Evolutionary conservation across 2,113 vertebrate genomes (phyloP).

Genomic region (Centropristis striata): DNA sequence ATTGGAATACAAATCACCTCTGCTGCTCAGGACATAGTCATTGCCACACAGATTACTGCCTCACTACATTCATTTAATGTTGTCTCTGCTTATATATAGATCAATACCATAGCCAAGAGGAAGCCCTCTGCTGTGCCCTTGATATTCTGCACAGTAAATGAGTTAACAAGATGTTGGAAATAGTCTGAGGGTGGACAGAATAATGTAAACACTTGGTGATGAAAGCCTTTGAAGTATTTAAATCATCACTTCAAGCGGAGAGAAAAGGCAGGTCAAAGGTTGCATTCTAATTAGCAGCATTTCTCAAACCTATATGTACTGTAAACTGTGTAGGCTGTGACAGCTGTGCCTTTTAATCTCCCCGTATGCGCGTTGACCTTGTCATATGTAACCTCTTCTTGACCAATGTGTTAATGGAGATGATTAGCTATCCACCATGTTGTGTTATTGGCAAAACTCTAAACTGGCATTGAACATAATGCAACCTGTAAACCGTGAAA

Average conservation of each 20-base stretch:
- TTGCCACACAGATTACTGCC: constrained; percentile 67
- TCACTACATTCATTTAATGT: constrained; percentile 69
- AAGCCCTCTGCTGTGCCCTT: constrained; percentile 67
- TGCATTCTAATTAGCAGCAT: neutral
- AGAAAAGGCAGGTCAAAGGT: constrained; percentile 3
- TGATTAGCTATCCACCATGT: neutral
- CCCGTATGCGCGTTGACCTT: neutral
- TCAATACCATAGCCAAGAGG: constrained; percentile 64
- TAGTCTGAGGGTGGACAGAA: constrained; percentile 16
- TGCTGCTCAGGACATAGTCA: constrained; percentile 59
- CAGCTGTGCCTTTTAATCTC: neutral
- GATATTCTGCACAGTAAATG: constrained; percentile 50
- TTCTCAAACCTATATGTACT: neutral
- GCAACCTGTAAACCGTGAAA: too few relatives aligned
- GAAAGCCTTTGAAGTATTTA: constrained; percentile 16
- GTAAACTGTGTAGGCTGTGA: neutral
- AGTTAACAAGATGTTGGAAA: constrained; percentile 38
- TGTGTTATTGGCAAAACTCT: neutral
- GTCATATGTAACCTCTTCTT: neutral
- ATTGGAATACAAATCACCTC: constrained; percentile 72
- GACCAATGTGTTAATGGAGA: neutral
- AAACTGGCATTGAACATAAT: too few relatives aligned
- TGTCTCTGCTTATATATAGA: constrained; percentile 66
- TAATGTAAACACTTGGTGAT: constrained; percentile 1
- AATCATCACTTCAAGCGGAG: constrained; percentile 26